A percentile compares a stretch with the other conserved stretches of the same genome.
These are phyloP conservation scores for Montipora capitata DNA, from an alignment of 92 coral and sea anemone species.

Conservation along the genomic window DNA sequence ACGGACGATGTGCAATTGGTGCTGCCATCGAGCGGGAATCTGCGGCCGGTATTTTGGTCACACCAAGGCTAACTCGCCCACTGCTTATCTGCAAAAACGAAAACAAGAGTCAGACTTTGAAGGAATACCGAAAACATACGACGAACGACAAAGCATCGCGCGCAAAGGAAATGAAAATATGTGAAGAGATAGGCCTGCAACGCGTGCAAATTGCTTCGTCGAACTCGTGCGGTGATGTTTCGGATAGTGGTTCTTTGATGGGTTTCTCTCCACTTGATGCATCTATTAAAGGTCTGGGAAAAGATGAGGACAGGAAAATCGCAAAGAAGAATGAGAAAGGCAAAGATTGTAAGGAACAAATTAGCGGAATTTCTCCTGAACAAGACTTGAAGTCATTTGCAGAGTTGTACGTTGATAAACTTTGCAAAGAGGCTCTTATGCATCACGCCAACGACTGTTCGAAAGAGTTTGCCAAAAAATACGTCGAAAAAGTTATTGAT, in stretches of 20 bases:
- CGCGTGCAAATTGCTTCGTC: constrained; percentile 11
- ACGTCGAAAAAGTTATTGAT: background rate
- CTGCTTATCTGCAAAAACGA: background rate
- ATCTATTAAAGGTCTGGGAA: background rate
- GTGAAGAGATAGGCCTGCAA: constrained; percentile 3
- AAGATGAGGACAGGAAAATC: background rate
- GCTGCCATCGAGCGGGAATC: background rate
- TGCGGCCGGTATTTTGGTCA: constrained; percentile 30
- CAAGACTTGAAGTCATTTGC: background rate
- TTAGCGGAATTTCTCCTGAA: background rate
- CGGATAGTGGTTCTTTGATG: background rate
- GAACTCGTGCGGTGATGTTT: constrained; percentile 2
- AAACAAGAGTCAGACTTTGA: background rate
- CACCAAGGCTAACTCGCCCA: constrained; percentile 12
- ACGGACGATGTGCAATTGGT: background rate
- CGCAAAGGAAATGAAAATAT: background rate
- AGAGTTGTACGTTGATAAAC: background rate
- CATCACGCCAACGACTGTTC: background rate
- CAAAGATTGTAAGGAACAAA: background rate
- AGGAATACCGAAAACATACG: background rate
- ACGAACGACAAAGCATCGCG: background rate
- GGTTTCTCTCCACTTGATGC: background rate
- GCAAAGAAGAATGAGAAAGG: background rate
- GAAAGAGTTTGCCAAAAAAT: background rate
- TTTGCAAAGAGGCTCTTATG: constrained; percentile 30